These are phyloP conservation scores for Drosophila tsacasi DNA, from an alignment of 1,140 invertebrate species.

Conservation along the genomic window DNA sequence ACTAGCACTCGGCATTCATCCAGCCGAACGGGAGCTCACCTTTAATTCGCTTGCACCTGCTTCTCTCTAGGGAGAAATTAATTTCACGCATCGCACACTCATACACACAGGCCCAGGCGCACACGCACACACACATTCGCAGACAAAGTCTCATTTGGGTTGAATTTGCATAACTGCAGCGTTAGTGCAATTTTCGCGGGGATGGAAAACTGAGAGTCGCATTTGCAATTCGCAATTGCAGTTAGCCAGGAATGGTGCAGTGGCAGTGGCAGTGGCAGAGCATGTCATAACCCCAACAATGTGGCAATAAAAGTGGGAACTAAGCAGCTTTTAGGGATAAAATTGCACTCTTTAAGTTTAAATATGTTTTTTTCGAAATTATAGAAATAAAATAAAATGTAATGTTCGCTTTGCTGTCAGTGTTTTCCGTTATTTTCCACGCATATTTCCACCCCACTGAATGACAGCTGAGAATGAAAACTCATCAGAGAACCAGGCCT, in stretches of 20 bases:
- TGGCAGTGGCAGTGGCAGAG: conserved; percentile 10
- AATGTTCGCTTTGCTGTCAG: not conserved
- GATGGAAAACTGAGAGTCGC: conserved; percentile 50
- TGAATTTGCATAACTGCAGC: conserved; percentile 60
- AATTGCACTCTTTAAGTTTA: not conserved
- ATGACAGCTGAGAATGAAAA: not conserved
- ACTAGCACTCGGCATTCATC: not conserved
- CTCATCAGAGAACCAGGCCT: not conserved
- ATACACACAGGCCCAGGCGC: conserved; percentile 11
- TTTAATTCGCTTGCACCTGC: conserved; percentile 27
- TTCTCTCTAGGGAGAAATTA: conserved; percentile 41
- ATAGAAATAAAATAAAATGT: conserved; percentile 6
- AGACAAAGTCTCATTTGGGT: conserved; percentile 9
- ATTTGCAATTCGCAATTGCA: conserved; percentile 57
- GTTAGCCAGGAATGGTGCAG: conserved; percentile 29
- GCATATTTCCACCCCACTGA: not conserved
- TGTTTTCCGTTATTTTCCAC: conserved; percentile 3
- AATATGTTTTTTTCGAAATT: not conserved
- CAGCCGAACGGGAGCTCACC: conserved; percentile 14
- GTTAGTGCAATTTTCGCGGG: conserved; percentile 39
- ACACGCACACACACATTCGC: not conserved
- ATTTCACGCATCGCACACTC: conserved; percentile 40
- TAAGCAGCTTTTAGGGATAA: conserved; percentile 1
- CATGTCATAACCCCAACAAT: conserved; percentile 14
- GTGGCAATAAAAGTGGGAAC: conserved; percentile 2